phyloP scores from a whole-genome alignment of 2,797 vertebrate species.

The Monodelphis domestica region DNA sequence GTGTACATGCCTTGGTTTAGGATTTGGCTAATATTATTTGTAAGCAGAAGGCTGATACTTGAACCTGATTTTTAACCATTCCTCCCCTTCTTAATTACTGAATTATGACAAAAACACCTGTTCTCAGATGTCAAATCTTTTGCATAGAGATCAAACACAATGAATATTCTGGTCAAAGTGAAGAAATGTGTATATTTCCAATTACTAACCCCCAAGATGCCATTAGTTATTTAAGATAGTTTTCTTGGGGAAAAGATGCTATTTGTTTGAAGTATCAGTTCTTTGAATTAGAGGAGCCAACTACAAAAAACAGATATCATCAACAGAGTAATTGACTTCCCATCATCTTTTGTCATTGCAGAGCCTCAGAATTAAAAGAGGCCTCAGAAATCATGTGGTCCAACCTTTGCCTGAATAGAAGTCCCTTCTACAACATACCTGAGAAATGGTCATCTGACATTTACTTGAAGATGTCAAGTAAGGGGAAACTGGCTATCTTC shows the following conservation, averaged over 20 bases:
- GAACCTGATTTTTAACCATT: constrained; percentile 38
- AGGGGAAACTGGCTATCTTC: not conserved
- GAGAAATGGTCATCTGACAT: not conserved
- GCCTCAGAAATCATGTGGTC: not conserved
- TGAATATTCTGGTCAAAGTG: constrained; percentile 38
- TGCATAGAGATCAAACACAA: constrained; percentile 22
- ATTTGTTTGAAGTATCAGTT: not conserved
- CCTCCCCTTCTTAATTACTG: constrained; percentile 43
- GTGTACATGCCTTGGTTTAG: not conserved
- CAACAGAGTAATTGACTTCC: not conserved
- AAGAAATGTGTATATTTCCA: constrained; percentile 28
- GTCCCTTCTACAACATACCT: not conserved
- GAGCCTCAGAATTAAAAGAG: not conserved
- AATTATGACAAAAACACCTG: constrained; percentile 11
- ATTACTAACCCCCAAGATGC: not conserved
- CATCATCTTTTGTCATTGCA: not conserved
- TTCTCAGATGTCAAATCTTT: constrained; percentile 44
- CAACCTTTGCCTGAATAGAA: not conserved
- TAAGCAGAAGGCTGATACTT: constrained; percentile 35
- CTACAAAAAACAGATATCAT: not conserved
- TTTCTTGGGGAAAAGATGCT: not conserved
- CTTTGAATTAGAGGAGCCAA: not conserved
- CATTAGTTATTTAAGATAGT: not conserved
- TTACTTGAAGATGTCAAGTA: not conserved
- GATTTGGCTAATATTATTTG: constrained; percentile 24